Evolutionary conservation across 2,888 invertebrate species (phyloP), one percentile per base, ranked within the genome.

Genomic region (Leptopilina drosophilae): DNA sequence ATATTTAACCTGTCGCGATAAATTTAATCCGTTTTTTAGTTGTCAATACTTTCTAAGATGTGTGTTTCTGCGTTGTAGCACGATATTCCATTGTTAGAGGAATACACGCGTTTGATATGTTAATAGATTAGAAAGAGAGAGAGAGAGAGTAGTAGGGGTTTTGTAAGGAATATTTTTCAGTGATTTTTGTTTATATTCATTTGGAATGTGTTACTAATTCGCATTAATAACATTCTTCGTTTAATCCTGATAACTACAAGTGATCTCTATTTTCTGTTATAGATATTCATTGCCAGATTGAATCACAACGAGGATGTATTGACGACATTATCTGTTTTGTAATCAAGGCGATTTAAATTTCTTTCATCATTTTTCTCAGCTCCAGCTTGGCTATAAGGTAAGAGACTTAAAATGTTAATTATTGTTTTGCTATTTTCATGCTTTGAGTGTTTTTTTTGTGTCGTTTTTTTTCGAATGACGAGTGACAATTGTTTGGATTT

Each of bases 251-350:
- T 5, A 9, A 56, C 12, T 56, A 56, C 26, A 73, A 53, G n/a
- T 59, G 26, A n/a, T 14, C 9, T 73, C 33, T n/a, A 33, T 59
- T 59, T n/a, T 33, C 56, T 40, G 26, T 73, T 73, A n/a, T 33
- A 73, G 73, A 59, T 33, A 56, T 56, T 56, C n/a, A 33, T n/a
- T 59, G 9, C 73, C 15, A 73, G 11, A 53, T 73, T 73, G 40
- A 40, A 56, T 33, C 33, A 73, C 56, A n/a, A 40, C 73, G 56
- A 73, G 73, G 33, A 73, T 73, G 73, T 73, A 59, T 73, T 73
- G 73, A 73, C 73, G n/a, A 66, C 42, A 66, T n/a, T 42, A 42
- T 66, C 46, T 15, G 42, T 66, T 66, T n/a, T 56, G 53, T 69
- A 59, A 11, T 79, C 59, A 42, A 77, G 20, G 49, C 33, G 59